phyloP scores from a whole-genome alignment of 2,797 vertebrate genomes.

The Hirundo rustica region DNA sequence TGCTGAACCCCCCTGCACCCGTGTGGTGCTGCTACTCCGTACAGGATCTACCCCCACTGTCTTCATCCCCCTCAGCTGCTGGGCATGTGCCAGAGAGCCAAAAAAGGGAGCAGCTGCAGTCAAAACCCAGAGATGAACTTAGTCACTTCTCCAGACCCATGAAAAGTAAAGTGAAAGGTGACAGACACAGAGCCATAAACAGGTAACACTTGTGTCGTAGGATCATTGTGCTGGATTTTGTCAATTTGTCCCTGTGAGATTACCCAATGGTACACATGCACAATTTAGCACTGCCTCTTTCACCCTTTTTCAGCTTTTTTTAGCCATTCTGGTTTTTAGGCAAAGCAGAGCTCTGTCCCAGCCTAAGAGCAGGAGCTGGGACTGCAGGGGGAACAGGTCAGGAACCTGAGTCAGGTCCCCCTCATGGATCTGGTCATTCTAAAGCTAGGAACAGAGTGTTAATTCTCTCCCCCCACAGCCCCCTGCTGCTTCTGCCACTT shows the following conservation, averaged over 20 bases:
- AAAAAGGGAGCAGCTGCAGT: background rate
- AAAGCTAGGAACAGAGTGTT: background rate
- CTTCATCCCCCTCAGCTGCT: background rate
- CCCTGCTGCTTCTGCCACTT: background rate
- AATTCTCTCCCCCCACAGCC: background rate
- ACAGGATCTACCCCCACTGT: rapidly evolving
- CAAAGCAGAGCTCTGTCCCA: background rate
- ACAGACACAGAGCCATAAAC: background rate
- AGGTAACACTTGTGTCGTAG: rapidly evolving
- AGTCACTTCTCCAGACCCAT: background rate
- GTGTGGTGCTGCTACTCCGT: rapidly evolving
- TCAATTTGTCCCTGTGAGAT: background rate
- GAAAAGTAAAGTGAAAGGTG: background rate
- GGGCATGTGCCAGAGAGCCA: background rate
- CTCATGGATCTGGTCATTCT: rapidly evolving
- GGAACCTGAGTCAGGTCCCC: background rate
- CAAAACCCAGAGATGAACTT: rapidly evolving
- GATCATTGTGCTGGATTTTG: rapidly evolving
- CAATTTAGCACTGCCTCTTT: background rate
- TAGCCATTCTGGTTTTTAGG: background rate
- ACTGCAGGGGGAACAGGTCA: background rate
- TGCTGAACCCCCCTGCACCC: no score
- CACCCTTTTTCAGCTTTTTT: background rate
- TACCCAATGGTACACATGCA: background rate
- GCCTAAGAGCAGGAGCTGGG: background rate